These are phyloP conservation scores for Platysteira castanea DNA, from an alignment of 2,113 vertebrate genomes.

Conservation along the genomic window DNA sequence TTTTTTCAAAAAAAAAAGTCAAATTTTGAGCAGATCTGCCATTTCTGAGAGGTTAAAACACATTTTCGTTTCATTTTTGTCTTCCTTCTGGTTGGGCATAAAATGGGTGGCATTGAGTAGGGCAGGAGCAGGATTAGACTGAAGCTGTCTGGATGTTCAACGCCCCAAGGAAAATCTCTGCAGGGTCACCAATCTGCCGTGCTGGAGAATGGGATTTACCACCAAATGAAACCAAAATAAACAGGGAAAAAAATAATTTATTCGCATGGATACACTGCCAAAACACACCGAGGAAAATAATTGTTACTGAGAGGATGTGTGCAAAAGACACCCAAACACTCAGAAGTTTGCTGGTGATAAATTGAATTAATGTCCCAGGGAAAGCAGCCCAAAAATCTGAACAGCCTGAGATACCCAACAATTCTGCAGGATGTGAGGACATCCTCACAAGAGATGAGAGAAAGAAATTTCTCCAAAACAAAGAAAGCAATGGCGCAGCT, in stretches of 20 bases:
- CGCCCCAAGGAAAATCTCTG: neutral
- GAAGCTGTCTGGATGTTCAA: neutral
- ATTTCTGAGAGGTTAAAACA: neutral
- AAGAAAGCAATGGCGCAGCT: constrained; percentile 23
- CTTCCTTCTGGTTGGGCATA: neutral
- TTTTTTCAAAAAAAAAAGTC: neutral
- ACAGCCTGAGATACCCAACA: neutral
- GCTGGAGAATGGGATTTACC: neutral
- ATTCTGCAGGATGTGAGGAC: neutral
- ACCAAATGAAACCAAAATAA: neutral
- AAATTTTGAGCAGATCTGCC: neutral
- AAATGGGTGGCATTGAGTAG: neutral
- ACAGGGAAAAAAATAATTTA: neutral
- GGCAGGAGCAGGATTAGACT: neutral
- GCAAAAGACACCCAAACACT: neutral
- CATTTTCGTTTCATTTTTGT: neutral
- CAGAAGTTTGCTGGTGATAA: neutral
- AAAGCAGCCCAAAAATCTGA: neutral
- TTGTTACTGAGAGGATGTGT: neutral
- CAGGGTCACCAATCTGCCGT: neutral
- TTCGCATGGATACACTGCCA: neutral
- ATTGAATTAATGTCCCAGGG: neutral
- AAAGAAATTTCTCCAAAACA: too few relatives aligned
- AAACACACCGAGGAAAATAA: neutral
- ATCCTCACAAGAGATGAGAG: too few relatives aligned